Percentiles rank a stretch among this genome's conserved stretches.
Conservation (phyloP, 2,113 vertebrate species). For the Pedetes capensis region DNA sequence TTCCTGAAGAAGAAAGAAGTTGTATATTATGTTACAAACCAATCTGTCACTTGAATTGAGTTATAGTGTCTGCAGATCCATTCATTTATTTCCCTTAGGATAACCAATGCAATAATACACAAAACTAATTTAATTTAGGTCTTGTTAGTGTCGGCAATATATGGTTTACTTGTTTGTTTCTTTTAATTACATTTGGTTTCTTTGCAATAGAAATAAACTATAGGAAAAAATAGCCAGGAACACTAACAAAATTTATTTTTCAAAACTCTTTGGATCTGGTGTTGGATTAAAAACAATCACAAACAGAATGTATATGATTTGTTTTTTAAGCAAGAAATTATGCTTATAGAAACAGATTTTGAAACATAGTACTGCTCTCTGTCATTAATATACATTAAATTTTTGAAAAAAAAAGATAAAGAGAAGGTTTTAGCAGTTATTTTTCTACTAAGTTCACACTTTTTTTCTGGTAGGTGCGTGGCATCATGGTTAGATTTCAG, state of each 20-base stretch:
- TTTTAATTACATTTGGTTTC: conserved; percentile 45
- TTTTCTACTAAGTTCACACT: conserved; percentile 7
- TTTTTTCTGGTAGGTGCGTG: background rate
- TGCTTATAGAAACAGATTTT: background rate
- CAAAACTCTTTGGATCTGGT: background rate
- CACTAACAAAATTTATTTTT: background rate
- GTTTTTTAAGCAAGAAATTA: background rate
- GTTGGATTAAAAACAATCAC: background rate
- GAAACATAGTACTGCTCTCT: background rate
- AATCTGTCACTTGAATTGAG: background rate
- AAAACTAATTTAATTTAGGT: conserved; percentile 30
- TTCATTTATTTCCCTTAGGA: background rate
- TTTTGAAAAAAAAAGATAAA: background rate
- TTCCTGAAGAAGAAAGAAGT: background rate
- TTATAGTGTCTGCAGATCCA: conserved; percentile 6
- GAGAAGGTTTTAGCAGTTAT: background rate
- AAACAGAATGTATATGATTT: background rate
- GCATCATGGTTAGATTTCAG: background rate
- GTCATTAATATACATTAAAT: background rate
- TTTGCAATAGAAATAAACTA: background rate
- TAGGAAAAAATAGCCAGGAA: background rate
- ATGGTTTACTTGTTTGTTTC: background rate
- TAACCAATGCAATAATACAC: background rate
- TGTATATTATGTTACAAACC: background rate
- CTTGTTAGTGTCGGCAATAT: background rate